These are phyloP conservation scores for Pammene aurita DNA, from an alignment of 2,888 invertebrate species.

Conservation along the genomic window DNA sequence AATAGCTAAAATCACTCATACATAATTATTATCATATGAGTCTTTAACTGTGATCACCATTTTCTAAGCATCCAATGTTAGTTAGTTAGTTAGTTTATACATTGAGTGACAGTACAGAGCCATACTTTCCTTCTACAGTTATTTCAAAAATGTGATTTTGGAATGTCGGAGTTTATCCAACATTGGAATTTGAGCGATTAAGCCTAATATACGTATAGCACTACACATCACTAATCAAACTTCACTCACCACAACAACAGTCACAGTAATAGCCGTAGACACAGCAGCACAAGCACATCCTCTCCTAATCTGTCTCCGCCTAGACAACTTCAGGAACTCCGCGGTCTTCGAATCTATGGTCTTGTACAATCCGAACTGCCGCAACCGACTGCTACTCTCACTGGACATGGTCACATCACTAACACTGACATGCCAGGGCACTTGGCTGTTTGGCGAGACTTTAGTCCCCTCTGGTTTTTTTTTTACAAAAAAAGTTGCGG, in stretches of 20 bases:
- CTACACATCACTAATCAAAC: background rate
- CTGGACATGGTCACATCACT: constrained; percentile 75
- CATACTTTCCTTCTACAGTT: no score
- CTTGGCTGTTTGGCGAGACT: no score
- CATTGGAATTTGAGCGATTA: no score
- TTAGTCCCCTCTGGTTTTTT: background rate
- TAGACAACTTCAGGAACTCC: constrained; percentile 72
- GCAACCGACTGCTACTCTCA: constrained; percentile 63
- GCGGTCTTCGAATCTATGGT: constrained; percentile 73
- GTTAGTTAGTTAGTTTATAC: no score
- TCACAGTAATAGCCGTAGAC: constrained; percentile 74
- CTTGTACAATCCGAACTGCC: constrained; percentile 74
- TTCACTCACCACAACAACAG: constrained; percentile 74
- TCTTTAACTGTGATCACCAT: no score
- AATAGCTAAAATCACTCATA: no score
- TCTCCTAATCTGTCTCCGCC: constrained; percentile 69
- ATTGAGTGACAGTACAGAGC: no score
- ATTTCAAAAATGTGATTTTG: no score
- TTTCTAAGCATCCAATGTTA: no score
- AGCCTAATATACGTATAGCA: no score
- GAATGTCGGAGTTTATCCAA: no score
- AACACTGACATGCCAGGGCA: constrained; percentile 19
- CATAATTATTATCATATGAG: no score
- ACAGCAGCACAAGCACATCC: constrained; percentile 76
- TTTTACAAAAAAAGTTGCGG: background rate